Percentiles rank a stretch among this genome's conserved stretches.
These are phyloP conservation scores for Falco peregrinus DNA, from an alignment of 2,797 vertebrate genomes.

Conservation along the genomic window DNA sequence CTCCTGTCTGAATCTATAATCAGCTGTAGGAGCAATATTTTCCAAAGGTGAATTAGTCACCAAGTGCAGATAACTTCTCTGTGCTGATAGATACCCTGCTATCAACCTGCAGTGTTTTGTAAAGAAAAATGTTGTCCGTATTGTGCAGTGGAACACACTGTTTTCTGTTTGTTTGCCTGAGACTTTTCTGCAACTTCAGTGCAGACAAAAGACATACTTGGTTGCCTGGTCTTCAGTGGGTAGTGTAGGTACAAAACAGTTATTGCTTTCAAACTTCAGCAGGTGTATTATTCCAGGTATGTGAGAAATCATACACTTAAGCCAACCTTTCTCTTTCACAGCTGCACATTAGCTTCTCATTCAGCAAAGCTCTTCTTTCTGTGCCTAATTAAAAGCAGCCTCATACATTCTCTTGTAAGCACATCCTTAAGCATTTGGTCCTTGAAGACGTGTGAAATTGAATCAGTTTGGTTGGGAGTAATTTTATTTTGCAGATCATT, in stretches of 20 bases:
- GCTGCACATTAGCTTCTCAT: background rate
- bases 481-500: background rate
- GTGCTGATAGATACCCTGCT: background rate
- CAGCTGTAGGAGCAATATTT: background rate
- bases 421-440: background rate
- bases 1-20: slow-evolving; percentile 22
- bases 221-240: background rate
- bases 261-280: background rate
- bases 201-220: background rate
- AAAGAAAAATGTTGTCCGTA: background rate
- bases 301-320: background rate
- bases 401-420: background rate
- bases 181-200: background rate
- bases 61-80: background rate
- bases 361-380: background rate
- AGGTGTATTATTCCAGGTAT: background rate
- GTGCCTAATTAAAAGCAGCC: background rate
- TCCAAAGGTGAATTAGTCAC: slow-evolving; percentile 20
- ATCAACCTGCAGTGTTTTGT: background rate
- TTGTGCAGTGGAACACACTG: background rate
- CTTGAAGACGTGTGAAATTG: background rate
- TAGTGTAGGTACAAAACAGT: background rate
- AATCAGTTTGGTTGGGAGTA: background rate
- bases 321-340: background rate
- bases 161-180: background rate